phyloP scores from a whole-genome alignment of 1,140 invertebrate species.

The Rhopalosiphum padi region DNA sequence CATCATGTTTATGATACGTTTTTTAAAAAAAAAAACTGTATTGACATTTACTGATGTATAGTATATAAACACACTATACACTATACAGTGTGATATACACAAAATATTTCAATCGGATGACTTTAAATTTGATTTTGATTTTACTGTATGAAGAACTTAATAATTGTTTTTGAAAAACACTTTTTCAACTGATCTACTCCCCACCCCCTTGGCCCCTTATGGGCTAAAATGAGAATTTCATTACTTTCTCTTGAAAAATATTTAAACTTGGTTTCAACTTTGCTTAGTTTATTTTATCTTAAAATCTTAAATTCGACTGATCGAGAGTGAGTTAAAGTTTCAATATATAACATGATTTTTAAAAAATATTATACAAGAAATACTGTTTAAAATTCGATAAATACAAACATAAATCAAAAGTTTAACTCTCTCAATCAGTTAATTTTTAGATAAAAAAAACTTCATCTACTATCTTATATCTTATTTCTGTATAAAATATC shows the following conservation, averaged over 20 bases:
- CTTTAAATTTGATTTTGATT: not conserved
- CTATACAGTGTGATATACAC: not conserved
- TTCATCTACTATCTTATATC: too few relatives aligned
- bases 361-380: not conserved
- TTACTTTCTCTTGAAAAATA: too few relatives aligned
- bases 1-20: not conserved
- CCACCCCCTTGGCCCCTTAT: too few relatives aligned
- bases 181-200: too few relatives aligned
- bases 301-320: not conserved
- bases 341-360: not conserved
- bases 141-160: not conserved
- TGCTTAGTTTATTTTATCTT: not conserved
- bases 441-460: not conserved
- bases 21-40: not conserved
- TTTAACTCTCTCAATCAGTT: not conserved
- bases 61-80: not conserved
- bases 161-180: not conserved
- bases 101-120: not conserved
- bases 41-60: not conserved
- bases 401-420: not conserved
- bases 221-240: too few relatives aligned
- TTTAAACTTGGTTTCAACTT: not conserved
- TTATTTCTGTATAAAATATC: too few relatives aligned
- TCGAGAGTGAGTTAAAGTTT: not conserved
- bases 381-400: not conserved